Evolutionary conservation across 2,797 vertebrate genomes (phyloP), one percentile per base, ranked within the genome.

Genomic region (Thripadectes ignobilis): DNA sequence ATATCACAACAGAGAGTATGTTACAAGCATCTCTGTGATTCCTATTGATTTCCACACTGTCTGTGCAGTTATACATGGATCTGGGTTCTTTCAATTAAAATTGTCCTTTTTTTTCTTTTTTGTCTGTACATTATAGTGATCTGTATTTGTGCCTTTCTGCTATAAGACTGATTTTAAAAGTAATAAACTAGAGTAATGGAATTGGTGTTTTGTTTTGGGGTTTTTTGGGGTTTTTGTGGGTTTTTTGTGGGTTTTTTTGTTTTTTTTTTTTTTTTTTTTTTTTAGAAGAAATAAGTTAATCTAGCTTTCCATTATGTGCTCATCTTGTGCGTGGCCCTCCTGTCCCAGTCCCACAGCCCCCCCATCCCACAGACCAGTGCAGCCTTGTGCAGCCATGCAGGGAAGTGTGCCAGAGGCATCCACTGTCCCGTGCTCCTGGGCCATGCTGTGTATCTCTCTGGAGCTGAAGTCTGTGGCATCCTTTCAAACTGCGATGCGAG

Each of bases 341-440:
- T 83, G 20, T 65, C 54, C 23, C 54, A 10, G 0, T 10, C 38
- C 29, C 54, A 29, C 4, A 13, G 18, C 10, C 34, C 72, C 7
- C 29, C 24, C 23, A 7, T 59, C 43, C 59, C 59, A 55, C 19
- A 68, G 4, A 39, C 46, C 59, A 46, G 24, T 2, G 36, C 83
- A 81, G 52, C 27, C 54, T 49, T 41, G 38, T 58, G 58, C 54
- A 65, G 32, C 32, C 54, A 12, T 6, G 29, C 81, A 66, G 17
- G 7, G 41, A 39, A 41, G 22, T 0, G 18, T 38, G 38, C 51
- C n/a, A 34, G 14, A 3, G 20, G 22, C n/a, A 61, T 9, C 39
- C 0, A 0, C n/a, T 36, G 26, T 9, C 34, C 27, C 0, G 0
- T 46, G 54, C 36, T 85, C 26, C 57, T 23, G 65, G 27, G 15